Evolutionary conservation across 2,113 vertebrate species (phyloP).

Genomic region (Zeus faber): DNA sequence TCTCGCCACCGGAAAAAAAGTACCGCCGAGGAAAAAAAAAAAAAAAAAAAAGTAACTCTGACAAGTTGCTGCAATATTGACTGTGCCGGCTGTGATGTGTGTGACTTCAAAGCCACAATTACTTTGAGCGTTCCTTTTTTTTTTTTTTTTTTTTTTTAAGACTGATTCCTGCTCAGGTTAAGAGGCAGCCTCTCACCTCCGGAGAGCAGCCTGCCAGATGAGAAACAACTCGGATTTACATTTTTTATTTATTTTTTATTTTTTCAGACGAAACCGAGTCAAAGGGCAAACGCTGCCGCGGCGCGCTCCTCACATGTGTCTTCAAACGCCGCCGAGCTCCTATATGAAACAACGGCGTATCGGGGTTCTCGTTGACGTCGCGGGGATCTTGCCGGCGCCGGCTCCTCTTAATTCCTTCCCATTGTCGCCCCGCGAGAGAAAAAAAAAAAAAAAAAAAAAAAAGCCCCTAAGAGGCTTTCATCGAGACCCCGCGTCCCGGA

Average conservation of each 20-base stretch:
- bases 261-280: slow-evolving; percentile 66
- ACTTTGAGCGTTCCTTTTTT: slow-evolving; percentile 68
- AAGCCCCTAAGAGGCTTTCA: slow-evolving; percentile 61
- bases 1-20: slow-evolving; percentile 68
- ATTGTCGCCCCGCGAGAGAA: slow-evolving; percentile 62
- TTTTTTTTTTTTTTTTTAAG: slow-evolving; percentile 30
- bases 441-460: too few relatives aligned
- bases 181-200: slow-evolving; percentile 69
- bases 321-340: slow-evolving; percentile 70
- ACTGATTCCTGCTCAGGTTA: slow-evolving; percentile 73
- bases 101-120: slow-evolving; percentile 77
- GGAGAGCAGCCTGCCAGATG: slow-evolving; percentile 68
- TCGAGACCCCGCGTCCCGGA: slow-evolving; percentile 50
- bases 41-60: too few relatives aligned
- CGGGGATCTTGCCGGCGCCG: slow-evolving; percentile 40
- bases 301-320: slow-evolving; percentile 56
- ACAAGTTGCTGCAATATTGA: slow-evolving; percentile 75
- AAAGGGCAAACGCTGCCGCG: slow-evolving; percentile 59
- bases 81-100: slow-evolving; percentile 68
- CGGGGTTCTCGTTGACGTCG: slow-evolving; percentile 57
- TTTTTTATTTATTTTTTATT: slow-evolving; percentile 57
- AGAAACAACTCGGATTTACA: slow-evolving; percentile 47
- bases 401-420: slow-evolving; percentile 61
- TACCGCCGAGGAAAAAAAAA: slow-evolving; percentile 49
- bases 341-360: slow-evolving; percentile 71